phyloP scores from a whole-genome alignment of 92 coral and sea anemone genomes.

The Pocillopora grandis region DNA sequence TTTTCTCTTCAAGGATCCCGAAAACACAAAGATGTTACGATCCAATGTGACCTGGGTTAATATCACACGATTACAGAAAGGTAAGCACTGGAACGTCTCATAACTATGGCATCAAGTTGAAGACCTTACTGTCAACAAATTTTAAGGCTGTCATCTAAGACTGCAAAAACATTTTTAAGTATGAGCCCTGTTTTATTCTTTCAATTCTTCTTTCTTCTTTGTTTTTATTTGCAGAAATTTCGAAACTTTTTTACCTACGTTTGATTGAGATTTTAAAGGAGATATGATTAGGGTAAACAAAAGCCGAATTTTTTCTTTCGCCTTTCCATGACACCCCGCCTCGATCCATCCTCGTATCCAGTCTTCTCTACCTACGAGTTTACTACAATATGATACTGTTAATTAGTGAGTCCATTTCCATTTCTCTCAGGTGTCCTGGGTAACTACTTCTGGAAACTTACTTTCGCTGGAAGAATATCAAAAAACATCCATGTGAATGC shows the following conservation, averaged over 20 bases:
- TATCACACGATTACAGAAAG: conserved; percentile 38
- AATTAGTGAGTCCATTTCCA: background rate
- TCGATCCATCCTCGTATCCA: too few species aligned
- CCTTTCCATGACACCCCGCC: too few species aligned
- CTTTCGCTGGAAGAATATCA: conserved; percentile 62
- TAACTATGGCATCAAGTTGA: too few species aligned
- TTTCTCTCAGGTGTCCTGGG: conserved; percentile 44
- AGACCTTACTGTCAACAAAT: too few species aligned
- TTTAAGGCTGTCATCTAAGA: too few species aligned
- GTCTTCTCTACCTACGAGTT: too few species aligned
- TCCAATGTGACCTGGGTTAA: conserved; percentile 20
- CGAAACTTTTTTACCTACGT: background rate
- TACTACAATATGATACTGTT: background rate
- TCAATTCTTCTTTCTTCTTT: too few species aligned
- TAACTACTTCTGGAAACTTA: conserved; percentile 54
- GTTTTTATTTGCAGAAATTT: background rate
- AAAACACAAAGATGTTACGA: conserved; percentile 43
- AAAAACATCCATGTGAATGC: conserved; percentile 57
- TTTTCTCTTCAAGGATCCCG: conserved; percentile 61
- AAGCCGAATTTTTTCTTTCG: too few species aligned
- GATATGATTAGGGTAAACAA: too few species aligned
- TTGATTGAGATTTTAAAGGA: too few species aligned
- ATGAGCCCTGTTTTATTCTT: too few species aligned
- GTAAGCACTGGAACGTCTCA: background rate
- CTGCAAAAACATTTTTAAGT: too few species aligned